Conservation (phyloP, 53 echinoderm and acorn worm species). For the Echinometra lucunter region DNA sequence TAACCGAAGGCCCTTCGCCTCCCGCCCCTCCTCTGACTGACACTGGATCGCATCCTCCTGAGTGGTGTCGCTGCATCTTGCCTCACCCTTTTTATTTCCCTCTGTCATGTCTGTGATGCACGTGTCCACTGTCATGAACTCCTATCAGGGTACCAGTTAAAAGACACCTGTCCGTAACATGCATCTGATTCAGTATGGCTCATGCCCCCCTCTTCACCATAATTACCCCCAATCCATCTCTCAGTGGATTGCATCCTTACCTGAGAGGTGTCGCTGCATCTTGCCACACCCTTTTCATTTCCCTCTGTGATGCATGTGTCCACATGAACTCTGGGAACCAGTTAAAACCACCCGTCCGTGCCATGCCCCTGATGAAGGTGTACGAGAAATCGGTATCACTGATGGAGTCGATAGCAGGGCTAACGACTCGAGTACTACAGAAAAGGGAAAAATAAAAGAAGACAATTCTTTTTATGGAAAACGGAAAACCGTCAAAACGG, state of each 20-base stretch:
- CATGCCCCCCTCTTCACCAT: background rate
- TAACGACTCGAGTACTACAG: conserved; percentile 79
- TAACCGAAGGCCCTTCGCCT: too few relatives aligned
- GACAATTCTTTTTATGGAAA: background rate
- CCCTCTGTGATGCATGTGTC: conserved; percentile 74
- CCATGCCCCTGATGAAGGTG: conserved; percentile 67
- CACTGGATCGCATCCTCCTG: background rate
- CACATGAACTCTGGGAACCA: conserved; percentile 95
- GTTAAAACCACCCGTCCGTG: conserved; percentile 84
- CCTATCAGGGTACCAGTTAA: too few relatives aligned
- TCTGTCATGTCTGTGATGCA: background rate
- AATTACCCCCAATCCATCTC: background rate
- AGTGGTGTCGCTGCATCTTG: conserved; percentile 73
- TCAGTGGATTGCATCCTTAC: conserved; percentile 55
- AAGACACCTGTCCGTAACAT: too few relatives aligned
- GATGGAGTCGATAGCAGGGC: conserved; percentile 91
- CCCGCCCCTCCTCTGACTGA: background rate
- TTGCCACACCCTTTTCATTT: conserved; percentile 78
- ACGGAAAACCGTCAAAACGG: too few relatives aligned
- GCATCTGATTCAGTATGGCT: too few relatives aligned
- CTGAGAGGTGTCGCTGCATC: conserved; percentile 80
- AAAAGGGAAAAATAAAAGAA: background rate
- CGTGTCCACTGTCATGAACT: background rate
- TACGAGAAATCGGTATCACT: conserved; percentile 87
- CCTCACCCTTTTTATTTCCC: background rate